phyloP scores from a whole-genome alignment of 1,140 invertebrate genomes.

The Streblospio benedicti region DNA sequence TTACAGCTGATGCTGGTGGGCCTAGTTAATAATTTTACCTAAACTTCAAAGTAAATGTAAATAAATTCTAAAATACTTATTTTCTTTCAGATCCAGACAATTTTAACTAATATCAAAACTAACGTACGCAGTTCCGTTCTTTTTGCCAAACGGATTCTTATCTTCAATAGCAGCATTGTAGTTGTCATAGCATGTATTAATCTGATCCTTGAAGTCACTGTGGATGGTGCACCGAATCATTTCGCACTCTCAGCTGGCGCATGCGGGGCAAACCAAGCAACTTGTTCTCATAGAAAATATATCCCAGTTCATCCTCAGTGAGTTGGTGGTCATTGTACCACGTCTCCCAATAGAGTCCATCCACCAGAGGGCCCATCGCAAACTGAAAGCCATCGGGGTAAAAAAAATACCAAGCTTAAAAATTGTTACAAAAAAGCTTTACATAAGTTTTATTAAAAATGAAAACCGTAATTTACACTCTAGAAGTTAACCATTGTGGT shows the following conservation, averaged over 20 bases:
- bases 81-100: background rate
- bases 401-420: background rate
- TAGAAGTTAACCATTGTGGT: background rate
- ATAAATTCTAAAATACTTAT: background rate
- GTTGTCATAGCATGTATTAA: conserved; percentile 54
- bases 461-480: background rate
- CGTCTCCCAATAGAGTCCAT: conserved; percentile 55
- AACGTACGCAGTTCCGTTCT: conserved; percentile 37
- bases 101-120: background rate
- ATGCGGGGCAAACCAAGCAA: conserved; percentile 58
- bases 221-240: conserved; percentile 57
- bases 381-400: conserved; percentile 46
- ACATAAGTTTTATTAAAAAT: background rate
- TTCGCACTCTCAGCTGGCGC: conserved; percentile 52
- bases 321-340: conserved; percentile 51
- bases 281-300: conserved; percentile 58
- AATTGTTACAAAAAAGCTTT: background rate
- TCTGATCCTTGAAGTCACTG: conserved; percentile 54
- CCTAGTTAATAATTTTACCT: too few relatives aligned
- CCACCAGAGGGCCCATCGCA: conserved; percentile 50
- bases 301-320: conserved; percentile 43
- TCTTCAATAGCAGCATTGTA: conserved; percentile 54
- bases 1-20: too few relatives aligned
- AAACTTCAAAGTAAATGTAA: background rate
- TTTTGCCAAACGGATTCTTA: conserved; percentile 46